Evolutionary conservation across 2,888 invertebrate species (phyloP).

Genomic region (Acronicta aceris): DNA sequence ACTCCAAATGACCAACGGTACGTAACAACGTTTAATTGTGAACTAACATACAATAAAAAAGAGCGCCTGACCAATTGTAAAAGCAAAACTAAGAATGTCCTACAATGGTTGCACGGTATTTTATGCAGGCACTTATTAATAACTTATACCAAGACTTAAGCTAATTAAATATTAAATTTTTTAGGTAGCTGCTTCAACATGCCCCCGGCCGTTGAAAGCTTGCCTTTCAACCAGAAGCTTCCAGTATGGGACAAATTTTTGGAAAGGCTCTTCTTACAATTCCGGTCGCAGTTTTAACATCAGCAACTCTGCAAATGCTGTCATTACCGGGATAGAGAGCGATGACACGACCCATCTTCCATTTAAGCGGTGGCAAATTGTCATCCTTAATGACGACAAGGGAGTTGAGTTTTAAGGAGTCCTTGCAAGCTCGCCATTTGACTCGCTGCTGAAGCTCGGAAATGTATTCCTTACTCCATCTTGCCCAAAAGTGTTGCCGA

Average conservation of each 20-base stretch:
- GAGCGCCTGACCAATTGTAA: too few species aligned
- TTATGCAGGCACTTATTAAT: too few species aligned
- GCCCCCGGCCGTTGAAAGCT: too few species aligned
- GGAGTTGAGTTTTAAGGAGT: neutral
- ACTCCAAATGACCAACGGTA: too few species aligned
- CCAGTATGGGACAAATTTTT: neutral
- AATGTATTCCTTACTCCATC: slow-evolving; percentile 5
- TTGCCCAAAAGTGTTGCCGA: neutral
- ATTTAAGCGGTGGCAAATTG: neutral
- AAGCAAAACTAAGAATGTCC: too few species aligned
- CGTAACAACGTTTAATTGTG: too few species aligned
- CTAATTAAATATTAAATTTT: too few species aligned
- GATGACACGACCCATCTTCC: neutral
- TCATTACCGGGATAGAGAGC: neutral
- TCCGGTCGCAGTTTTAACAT: neutral
- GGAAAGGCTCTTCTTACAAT: neutral
- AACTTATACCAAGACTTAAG: too few species aligned
- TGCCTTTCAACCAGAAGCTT: too few species aligned
- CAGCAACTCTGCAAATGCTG: neutral
- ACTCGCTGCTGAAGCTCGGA: neutral
- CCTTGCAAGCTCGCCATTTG: neutral
- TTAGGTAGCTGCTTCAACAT: neutral
- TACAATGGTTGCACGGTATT: too few species aligned
- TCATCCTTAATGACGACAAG: neutral
- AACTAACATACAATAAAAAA: too few species aligned